Base-by-base conservation (phyloP, 2,888 invertebrate species). In the Cepaea hortensis region DNA sequence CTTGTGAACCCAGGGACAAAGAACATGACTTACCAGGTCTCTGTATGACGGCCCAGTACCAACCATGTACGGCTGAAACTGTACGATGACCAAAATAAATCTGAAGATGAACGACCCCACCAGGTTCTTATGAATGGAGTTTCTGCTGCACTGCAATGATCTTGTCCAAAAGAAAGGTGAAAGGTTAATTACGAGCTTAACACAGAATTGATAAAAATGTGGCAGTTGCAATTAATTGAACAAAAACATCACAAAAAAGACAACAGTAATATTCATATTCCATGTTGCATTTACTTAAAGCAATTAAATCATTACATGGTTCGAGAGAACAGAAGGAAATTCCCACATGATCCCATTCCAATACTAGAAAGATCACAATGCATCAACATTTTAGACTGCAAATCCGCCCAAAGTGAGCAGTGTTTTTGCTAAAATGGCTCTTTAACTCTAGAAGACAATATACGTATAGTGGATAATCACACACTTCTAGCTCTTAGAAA, bases 51-150 rank as follows among this genome's bases (percentile, higher is more conserved):
- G 23, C 1, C 87, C 85, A n/a, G 93, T 89, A 5, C 92, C 90
- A 75, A 93, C 72, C 68, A 95, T 92, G 90, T 94, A 93, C 0
- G 95, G 95, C 87, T 95, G 94, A 20, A 94, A 92, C 85, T 95
- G 93, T 86, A 95, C 90, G 70, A 95, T 93, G 81, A 94, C 92
- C 73, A 95, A 90, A 77, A 95, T 88, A 87, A 94, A 95, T 50
- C 95, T 93, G 35, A 95, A 89, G 79, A 95, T 94, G 89, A 95
- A 94, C 0, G 95, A 95, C 4, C 93, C 88, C 11, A 95, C 95
- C 76, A 95, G 92, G 88, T 95, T 94, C 90, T 95, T 93, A 91
- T 95, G 95, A 55, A 95, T 95, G n/a, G 94, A 92, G n/a, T 95
- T 93, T 46, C 95, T 91, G 79, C 92, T 93, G 89, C 95, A 95